phyloP scores from a whole-genome alignment of 2,797 vertebrate species.

The Pampus argenteus region DNA sequence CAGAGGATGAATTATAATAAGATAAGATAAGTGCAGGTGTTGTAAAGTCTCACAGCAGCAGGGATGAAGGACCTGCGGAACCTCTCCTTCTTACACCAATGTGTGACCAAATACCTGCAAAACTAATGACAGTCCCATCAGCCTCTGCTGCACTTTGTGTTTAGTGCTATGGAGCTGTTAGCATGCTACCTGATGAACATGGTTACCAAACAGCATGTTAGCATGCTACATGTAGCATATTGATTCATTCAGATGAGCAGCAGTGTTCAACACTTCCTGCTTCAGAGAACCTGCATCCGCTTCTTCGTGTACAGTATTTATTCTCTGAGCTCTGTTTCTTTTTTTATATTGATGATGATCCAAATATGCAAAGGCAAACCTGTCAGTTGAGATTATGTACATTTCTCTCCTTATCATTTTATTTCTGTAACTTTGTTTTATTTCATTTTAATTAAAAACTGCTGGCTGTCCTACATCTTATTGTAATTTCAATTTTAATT shows the following conservation, averaged over 20 bases:
- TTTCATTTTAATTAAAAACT: conserved; percentile 66
- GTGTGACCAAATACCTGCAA: no score
- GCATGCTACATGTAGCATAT: neutral
- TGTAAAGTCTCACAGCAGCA: no score
- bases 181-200: no score
- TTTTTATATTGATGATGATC: conserved; percentile 38
- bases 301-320: conserved; percentile 61
- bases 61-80: no score
- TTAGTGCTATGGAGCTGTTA: neutral
- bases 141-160: neutral
- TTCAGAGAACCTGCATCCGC: conserved; percentile 18
- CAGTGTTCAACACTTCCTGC: conserved; percentile 9
- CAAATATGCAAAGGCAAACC: conserved; percentile 54
- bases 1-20: no score
- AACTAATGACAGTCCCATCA: no score
- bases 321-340: conserved; percentile 49
- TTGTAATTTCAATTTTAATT: no score
- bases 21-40: no score
- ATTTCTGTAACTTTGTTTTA: conserved; percentile 50
- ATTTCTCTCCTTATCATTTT: conserved; percentile 34
- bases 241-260: no score
- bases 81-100: no score
- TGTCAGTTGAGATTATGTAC: conserved; percentile 46
- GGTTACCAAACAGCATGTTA: no score
- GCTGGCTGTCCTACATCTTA: conserved; percentile 19